Conservation (phyloP, 2,888 invertebrate species). For the Chrysolina oricalcia region DNA sequence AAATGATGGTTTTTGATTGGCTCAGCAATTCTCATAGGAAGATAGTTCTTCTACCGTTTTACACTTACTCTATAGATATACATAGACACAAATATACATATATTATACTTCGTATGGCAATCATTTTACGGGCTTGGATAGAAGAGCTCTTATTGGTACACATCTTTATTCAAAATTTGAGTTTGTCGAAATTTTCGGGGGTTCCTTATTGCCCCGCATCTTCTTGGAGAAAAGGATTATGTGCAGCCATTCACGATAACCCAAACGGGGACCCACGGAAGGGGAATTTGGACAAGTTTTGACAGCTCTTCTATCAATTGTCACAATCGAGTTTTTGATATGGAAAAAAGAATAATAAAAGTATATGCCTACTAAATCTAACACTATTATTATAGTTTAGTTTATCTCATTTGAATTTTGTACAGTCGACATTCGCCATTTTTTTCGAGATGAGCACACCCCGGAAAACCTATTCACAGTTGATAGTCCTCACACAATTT, state of each 20-base stretch:
- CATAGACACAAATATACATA: constrained; percentile 54
- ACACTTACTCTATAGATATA: constrained; percentile 28
- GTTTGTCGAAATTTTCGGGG: constrained; percentile 57
- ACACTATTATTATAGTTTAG: neutral
- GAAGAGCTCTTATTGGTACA: constrained; percentile 56
- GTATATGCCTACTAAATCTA: neutral
- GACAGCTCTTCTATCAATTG: constrained; percentile 61
- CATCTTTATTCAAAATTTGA: constrained; percentile 37
- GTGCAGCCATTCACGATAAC: constrained; percentile 80
- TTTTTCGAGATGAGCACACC: constrained; percentile 2
- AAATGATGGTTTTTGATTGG: constrained; percentile 72
- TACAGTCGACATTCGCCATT: constrained; percentile 18
- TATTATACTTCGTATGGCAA: constrained; percentile 64
- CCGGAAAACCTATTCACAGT: neutral
- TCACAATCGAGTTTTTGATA: constrained; percentile 45
- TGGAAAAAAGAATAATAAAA: neutral
- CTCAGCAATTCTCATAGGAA: constrained; percentile 73
- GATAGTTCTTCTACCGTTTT: constrained; percentile 54
- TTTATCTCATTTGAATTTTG: constrained; percentile 24
- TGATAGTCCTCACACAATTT: constrained; percentile 4
- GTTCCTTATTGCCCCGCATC: constrained; percentile 72
- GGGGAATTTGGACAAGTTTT: constrained; percentile 60
- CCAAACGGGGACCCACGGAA: constrained; percentile 70
- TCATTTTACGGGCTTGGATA: constrained; percentile 67
- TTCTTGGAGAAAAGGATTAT: constrained; percentile 70